Base-by-base conservation (phyloP, 1,140 invertebrate genomes). In the Neotoxoptera formosana region DNA sequence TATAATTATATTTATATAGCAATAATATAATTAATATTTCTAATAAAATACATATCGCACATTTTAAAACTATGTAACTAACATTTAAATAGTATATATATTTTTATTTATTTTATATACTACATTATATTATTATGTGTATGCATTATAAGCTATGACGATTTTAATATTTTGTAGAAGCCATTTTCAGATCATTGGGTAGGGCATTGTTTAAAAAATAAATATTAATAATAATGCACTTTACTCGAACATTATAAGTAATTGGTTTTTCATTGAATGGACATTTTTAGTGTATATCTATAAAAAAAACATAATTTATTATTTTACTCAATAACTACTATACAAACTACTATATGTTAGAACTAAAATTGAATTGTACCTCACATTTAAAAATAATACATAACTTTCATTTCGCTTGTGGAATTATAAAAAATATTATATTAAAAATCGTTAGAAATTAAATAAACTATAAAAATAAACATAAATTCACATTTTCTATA, bases 391-490 rank as follows among this genome's bases (percentile, higher is more conserved):
- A 76, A 76, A 76, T n/a, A n/a, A 76, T 76, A 51, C 14, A 76
- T 76, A n/a, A 76, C 60, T 76, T 76, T 76, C 60, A 76, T 30
- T 76, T n/a, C n/a, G 14, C 6, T 17, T 2, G 14, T 76, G 14
- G 14, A 76, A 76, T 76, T n/a, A 76, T 76, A 76, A 76, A 76
- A 76, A 76, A 76, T 17, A n/a, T 76, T 76, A 17, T n/a, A 76
- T 76, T 76, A n/a, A 76, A 76, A 76, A 76, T 76, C 30, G 30
- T 76, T 76, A 17, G n/a, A 76, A n/a, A 76, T 76, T n/a, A 76
- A 76, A 76, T n/a, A 76, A 76, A 76, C 60, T 30, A 76, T 76
- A 76, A 76, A 76, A 76, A 76, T 34, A 76, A 76, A 76, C 60
- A 76, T 76, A 76, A 76, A 76, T n/a, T 76, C 30, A n/a, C 14